These are phyloP conservation scores for Philaethria dido DNA, from an alignment of 2,888 invertebrate genomes.

Conservation along the genomic window DNA sequence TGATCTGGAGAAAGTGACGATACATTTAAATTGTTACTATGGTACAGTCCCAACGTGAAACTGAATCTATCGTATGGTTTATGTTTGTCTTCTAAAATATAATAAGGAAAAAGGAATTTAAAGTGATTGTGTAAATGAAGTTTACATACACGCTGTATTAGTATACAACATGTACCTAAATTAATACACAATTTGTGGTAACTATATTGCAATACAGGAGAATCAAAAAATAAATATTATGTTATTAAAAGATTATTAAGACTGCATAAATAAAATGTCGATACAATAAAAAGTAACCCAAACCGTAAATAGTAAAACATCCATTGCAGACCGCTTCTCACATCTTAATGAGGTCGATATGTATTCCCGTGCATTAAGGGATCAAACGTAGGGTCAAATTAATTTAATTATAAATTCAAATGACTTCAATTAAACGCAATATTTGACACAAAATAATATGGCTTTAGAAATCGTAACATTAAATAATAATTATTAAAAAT, in stretches of 20 bases:
- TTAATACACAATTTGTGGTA: neutral
- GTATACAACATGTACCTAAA: neutral
- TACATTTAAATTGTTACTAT: conserved; percentile 72
- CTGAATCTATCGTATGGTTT: conserved; percentile 58
- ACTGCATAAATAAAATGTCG: too few relatives aligned
- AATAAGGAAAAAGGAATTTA: neutral
- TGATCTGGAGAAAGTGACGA: conserved; percentile 79
- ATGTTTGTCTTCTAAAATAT: conserved; percentile 22
- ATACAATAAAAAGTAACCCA: conserved; percentile 52
- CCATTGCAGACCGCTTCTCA: conserved; percentile 71
- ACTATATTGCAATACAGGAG: neutral
- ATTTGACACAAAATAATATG: conserved; percentile 33
- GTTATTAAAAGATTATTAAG: too few relatives aligned
- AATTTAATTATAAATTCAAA: conserved; percentile 77
- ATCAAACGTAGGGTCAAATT: conserved; percentile 74
- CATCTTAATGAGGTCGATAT: conserved; percentile 73
- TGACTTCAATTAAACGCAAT: conserved; percentile 75
- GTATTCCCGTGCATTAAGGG: conserved; percentile 72
- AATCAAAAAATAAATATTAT: too few relatives aligned
- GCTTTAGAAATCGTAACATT: neutral
- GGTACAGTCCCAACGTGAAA: conserved; percentile 60
- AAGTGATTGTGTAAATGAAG: too few relatives aligned
- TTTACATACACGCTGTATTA: neutral
- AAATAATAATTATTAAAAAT: too few relatives aligned
- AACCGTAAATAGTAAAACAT: conserved; percentile 65